These are phyloP conservation scores for Drosophila parthenogenetica DNA, from an alignment of 2,888 invertebrate species.

Conservation along the genomic window DNA sequence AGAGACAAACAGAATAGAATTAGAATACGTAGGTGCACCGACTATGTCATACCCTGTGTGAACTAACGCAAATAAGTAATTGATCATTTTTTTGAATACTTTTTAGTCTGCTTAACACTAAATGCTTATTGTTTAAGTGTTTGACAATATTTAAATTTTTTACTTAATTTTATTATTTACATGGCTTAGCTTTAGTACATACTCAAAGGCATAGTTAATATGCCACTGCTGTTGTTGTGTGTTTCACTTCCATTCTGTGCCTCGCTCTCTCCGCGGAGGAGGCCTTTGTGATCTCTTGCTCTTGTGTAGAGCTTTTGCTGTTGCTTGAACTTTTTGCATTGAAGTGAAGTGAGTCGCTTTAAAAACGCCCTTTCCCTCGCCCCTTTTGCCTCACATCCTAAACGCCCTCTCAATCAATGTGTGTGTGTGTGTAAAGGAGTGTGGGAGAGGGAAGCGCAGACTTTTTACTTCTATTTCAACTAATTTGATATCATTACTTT, in stretches of 20 bases:
- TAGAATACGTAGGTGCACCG: neutral
- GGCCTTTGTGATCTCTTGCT: conserved; percentile 35
- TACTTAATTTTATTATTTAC: too few species aligned
- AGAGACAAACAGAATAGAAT: conserved; percentile 23
- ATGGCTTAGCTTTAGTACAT: neutral
- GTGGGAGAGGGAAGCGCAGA: neutral
- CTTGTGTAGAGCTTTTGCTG: conserved; percentile 5
- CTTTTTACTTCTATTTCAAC: conserved; percentile 71
- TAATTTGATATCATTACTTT: conserved; percentile 74
- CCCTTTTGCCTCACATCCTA: neutral
- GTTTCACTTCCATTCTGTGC: conserved; percentile 20
- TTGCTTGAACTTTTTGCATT: conserved; percentile 28
- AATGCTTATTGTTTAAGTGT: too few species aligned
- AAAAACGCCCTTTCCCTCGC: neutral
- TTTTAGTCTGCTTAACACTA: too few species aligned
- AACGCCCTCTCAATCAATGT: too few species aligned
- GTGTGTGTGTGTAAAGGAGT: neutral
- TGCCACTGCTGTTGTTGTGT: neutral
- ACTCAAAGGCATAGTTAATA: neutral
- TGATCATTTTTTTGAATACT: too few species aligned
- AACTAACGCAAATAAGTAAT: too few species aligned
- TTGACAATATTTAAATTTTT: too few species aligned
- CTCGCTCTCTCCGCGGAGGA: neutral
- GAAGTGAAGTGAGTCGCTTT: conserved; percentile 16
- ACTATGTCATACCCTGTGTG: neutral